Conservation (phyloP, 1,140 invertebrate genomes). For the Dendrolimus kikuchii region DNA sequence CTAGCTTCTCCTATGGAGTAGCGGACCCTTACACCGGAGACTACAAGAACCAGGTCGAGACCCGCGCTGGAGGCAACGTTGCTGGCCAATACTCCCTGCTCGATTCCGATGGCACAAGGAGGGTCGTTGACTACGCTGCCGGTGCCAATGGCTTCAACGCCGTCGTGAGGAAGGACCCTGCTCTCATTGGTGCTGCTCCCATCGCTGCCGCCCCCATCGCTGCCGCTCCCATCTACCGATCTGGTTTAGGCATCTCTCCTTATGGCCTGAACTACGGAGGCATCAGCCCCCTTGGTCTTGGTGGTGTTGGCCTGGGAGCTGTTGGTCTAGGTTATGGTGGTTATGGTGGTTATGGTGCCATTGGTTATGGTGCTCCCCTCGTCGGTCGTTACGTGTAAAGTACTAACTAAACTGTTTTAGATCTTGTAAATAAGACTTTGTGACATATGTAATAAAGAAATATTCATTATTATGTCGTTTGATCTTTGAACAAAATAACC, state of each 20-base stretch:
- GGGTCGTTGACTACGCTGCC: slow-evolving; percentile 64
- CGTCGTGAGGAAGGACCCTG: slow-evolving; percentile 50
- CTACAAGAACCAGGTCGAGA: slow-evolving; percentile 65
- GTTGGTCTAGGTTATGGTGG: too few species aligned
- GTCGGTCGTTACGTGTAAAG: too few species aligned
- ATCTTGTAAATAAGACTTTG: too few species aligned
- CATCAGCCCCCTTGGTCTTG: not conserved
- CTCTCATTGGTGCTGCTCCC: slow-evolving; percentile 18
- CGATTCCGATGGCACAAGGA: slow-evolving; percentile 65
- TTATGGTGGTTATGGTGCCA: too few species aligned
- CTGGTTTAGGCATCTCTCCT: slow-evolving; percentile 7
- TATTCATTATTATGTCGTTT: too few species aligned
- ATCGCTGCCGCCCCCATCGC: slow-evolving; percentile 3
- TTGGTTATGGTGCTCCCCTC: too few species aligned
- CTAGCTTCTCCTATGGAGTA: slow-evolving; percentile 57
- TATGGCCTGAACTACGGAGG: slow-evolving; percentile 2
- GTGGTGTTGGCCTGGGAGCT: slow-evolving; percentile 4
- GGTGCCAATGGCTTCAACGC: slow-evolving; percentile 66
- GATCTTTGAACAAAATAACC: too few species aligned
- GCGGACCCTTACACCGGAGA: slow-evolving; percentile 71
- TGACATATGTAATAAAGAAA: too few species aligned
- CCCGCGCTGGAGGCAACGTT: slow-evolving; percentile 69
- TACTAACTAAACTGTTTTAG: too few species aligned
- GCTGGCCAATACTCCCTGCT: slow-evolving; percentile 64
- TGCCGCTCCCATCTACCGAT: slow-evolving; percentile 5